These are phyloP conservation scores for Lacerta agilis DNA, from an alignment of 2,797 vertebrate genomes.

Conservation along the genomic window DNA sequence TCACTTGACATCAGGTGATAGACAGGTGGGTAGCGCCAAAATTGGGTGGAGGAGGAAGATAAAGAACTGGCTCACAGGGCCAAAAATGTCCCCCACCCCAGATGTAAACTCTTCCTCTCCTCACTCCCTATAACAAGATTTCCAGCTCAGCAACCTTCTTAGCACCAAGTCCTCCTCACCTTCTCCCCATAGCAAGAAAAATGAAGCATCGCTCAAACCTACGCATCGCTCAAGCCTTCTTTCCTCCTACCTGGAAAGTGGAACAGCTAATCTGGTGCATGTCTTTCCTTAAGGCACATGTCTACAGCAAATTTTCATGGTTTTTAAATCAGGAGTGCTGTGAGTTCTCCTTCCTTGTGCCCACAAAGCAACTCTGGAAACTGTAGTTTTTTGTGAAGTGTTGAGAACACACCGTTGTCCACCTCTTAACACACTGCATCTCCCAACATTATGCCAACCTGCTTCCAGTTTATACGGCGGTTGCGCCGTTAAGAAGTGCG, in stretches of 20 bases:
- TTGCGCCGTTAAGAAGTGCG: neutral
- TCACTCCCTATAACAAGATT: neutral
- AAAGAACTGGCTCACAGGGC: no score
- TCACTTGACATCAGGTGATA: no score
- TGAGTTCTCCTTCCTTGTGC: neutral
- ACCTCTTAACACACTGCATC: no score
- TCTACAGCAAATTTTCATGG: neutral
- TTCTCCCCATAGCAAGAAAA: neutral
- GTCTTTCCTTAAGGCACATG: neutral
- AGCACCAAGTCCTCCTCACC: neutral
- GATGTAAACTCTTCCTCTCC: neutral
- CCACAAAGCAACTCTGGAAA: neutral
- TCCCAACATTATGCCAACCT: neutral
- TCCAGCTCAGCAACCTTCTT: neutral
- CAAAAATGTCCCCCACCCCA: neutral
- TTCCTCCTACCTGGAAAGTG: neutral
- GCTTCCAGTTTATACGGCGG: neutral
- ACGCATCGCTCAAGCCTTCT: neutral
- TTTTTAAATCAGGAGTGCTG: neutral
- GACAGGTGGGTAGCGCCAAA: no score
- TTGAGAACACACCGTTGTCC: neutral
- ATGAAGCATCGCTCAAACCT: neutral
- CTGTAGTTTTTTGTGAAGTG: neutral
- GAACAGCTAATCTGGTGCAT: neutral
- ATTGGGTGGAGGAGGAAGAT: no score